Base-by-base conservation (phyloP, 2,113 vertebrate species). In the Ptilorrhoa leucosticta region DNA sequence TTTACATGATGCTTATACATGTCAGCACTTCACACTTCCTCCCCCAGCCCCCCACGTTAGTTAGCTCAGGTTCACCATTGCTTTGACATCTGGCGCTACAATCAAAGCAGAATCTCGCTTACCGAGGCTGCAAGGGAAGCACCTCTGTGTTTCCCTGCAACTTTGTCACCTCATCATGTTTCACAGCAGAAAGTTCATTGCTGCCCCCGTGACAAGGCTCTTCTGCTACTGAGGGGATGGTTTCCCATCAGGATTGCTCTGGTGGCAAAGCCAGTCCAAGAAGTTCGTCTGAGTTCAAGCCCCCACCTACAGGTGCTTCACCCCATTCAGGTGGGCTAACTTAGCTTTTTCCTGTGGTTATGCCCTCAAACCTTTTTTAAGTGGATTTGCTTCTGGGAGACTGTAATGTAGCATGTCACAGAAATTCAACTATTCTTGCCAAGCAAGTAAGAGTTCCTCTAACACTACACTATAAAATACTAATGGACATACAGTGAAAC, bases 21-120 rank as follows among this genome's bases (percentile, higher is more conserved):
- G 14, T 77, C 90, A 90, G 79, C 76, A 93, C 80, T 90, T 94
- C 82, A 51, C 51, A 35, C 58, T 83, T 94, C 58, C 68, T 77
- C 50, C 61, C 33, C 2, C 6, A 6, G 2, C 24, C 19, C 40
- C 14, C 40, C 5, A 4, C 57, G 16, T 69, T 64, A 83, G 27
- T 89, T 54, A 70, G 26, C 75, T 85, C 0, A 2, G 27, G n/a
- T 58, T 87, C 76, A 72, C 70, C 75, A 35, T 31, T 54, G 73
- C 87, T 79, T 65, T 88, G 87, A 91, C 84, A 93, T 90, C 91
- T 95, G 82, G 95, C 92, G 91, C 66, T 31, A 65, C 79, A 86
- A 56, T 81, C 63, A 78, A 92, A 93, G 85, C 79, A 93, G 47
- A 45, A 51, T 86, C 51, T 81, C 92, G 50, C 79, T 83, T 56